Evolutionary conservation across 1,140 invertebrate genomes (phyloP), one percentile per base, ranked within the genome.

Genomic region (Leptopilina boulardi): DNA sequence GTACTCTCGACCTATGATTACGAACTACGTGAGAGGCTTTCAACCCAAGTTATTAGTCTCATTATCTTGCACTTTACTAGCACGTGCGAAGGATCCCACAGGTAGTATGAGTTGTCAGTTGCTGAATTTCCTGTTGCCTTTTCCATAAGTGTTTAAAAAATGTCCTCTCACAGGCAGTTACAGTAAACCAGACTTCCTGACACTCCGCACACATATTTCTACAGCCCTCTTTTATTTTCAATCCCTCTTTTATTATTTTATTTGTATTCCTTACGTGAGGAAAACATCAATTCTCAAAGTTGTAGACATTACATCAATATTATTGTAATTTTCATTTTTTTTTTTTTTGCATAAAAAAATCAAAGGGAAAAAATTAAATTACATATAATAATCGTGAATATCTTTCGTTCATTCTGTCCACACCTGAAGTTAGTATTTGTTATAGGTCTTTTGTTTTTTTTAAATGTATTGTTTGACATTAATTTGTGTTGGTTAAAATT

Each of bases 11-110:
- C 76, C 81, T 79, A 78, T 84, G 86, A 87, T 88, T 87, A 84
- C 85, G 79, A 75, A 75, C 83, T 86, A 88, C 87, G 87, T 87
- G 87, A 87, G 85, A 82, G 81, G 86, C 84, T 86, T 85, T 76
- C 79, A 10, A 56, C 3, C 26, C 82, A 79, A 87, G 83, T 87
- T 88, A 87, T 87, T 87, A 85, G 77, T 76, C 82, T 84, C 82
- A 85, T 88, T 87, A 87, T 85, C 77, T 78, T 70, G 54, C 78
- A 83, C 71, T 85, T 84, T 76, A 77, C 83, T 76, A 74, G 70
- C 47, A n/a, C 59, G 59, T 66, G 59, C 54, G 54, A 11, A 56
- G 3, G n/a, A n/a, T n/a, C 54, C 54, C 21, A 56, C 54, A 56
- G 21, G 19, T 56, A 0, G 54, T 19, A 3, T 56, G 54, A 56